Conservation (phyloP, 2,888 invertebrate genomes). For the Machimus rusticus region DNA sequence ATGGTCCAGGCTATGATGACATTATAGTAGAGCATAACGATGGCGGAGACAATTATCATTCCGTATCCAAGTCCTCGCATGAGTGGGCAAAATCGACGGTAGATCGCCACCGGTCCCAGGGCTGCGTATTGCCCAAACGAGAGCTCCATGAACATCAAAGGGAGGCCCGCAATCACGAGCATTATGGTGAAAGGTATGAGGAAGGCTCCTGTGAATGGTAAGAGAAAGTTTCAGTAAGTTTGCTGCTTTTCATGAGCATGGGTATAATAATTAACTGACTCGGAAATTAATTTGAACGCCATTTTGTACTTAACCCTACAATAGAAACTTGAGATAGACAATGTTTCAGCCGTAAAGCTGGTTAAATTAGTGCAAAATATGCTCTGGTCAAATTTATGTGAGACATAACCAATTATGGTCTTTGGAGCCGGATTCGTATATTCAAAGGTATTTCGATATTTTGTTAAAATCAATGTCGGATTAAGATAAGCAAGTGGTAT, state of each 20-base stretch:
- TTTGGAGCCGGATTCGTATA: no score
- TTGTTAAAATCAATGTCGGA: no score
- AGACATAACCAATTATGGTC: no score
- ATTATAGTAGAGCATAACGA: conserved; percentile 80
- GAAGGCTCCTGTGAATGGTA: conserved; percentile 73
- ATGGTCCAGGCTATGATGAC: conserved; percentile 81
- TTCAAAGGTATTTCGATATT: no score
- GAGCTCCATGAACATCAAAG: conserved; percentile 86
- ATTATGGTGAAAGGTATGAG: conserved; percentile 84
- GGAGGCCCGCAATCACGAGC: conserved; percentile 80
- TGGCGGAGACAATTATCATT: conserved; percentile 78
- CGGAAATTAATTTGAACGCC: neutral
- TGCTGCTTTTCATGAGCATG: neutral
- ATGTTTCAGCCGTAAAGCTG: neutral
- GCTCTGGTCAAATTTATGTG: neutral
- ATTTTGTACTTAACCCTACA: neutral
- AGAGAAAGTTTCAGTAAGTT: neutral
- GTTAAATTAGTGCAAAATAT: neutral
- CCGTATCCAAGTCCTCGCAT: conserved; percentile 78
- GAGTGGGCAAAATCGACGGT: conserved; percentile 75
- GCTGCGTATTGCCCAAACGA: conserved; percentile 85
- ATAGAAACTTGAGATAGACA: neutral
- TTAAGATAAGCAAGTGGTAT: no score
- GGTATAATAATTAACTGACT: no score
- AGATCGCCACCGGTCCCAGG: conserved; percentile 79